Evolutionary conservation across 2,113 vertebrate species (phyloP).

Genomic region (Eptesicus fuscus): DNA sequence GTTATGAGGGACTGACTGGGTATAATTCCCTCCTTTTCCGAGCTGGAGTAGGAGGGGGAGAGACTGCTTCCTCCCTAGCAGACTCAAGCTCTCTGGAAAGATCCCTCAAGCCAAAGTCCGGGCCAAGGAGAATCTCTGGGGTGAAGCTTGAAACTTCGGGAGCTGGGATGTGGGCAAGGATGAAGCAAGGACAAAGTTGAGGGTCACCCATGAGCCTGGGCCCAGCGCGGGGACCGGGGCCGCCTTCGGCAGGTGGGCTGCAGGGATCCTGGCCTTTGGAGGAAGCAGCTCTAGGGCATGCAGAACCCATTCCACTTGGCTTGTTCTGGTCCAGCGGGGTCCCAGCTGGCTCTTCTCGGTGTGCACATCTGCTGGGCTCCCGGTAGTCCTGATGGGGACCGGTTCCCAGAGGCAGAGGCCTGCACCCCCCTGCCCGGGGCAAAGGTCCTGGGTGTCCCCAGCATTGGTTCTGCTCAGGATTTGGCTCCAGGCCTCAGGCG

Average conservation of each 20-base stretch:
- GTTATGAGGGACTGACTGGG: background rate
- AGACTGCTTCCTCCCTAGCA: background rate
- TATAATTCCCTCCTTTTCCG: background rate
- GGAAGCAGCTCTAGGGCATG: background rate
- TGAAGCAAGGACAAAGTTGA: background rate
- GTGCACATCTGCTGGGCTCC: background rate
- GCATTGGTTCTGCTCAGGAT: background rate
- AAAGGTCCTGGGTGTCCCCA: background rate
- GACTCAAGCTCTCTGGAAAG: background rate
- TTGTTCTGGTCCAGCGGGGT: background rate
- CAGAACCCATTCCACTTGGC: background rate
- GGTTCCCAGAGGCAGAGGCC: background rate
- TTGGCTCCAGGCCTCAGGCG: background rate
- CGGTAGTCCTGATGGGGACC: background rate
- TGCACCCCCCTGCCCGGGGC: fast-evolving
- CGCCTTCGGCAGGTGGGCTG: background rate
- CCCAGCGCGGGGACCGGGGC: too few relatives aligned
- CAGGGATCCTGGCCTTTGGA: background rate
- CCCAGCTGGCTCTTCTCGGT: background rate
- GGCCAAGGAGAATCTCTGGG: background rate
- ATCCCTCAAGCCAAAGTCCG: background rate
- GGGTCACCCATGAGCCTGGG: background rate
- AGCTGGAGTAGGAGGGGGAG: background rate
- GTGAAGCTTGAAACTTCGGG: background rate
- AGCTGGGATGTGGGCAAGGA: background rate